A percentile compares a stretch with the other conserved stretches of the same genome.
These are phyloP conservation scores for Acanthosoma haemorrhoidale DNA, from an alignment of 2,888 invertebrate species.

Conservation along the genomic window DNA sequence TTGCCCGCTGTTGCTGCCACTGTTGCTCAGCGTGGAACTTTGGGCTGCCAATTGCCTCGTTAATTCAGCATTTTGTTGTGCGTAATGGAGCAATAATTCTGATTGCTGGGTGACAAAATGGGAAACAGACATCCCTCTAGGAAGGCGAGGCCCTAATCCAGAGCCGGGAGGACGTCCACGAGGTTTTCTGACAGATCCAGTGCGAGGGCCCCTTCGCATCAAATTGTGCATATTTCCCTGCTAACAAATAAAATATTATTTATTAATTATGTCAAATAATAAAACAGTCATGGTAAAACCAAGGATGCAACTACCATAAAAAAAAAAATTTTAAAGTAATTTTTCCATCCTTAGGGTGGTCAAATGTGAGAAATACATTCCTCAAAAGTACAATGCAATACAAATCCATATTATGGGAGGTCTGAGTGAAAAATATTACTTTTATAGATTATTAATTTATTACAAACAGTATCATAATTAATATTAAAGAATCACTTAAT, in stretches of 20 bases:
- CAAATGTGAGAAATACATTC: too few relatives aligned
- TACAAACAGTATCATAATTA: too few relatives aligned
- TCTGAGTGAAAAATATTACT: too few relatives aligned
- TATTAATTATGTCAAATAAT: background rate
- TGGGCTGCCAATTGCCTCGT: conserved; percentile 12
- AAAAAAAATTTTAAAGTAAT: too few relatives aligned
- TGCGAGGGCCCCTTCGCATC: background rate
- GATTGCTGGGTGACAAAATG: conserved; percentile 12
- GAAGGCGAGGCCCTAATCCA: conserved; percentile 27
- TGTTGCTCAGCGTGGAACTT: background rate
- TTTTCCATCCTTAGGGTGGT: too few relatives aligned
- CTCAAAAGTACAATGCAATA: too few relatives aligned
- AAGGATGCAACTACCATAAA: too few relatives aligned
- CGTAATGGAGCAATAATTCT: conserved; percentile 25
- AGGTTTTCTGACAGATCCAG: conserved; percentile 20
- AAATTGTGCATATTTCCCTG: background rate
- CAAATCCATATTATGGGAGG: too few relatives aligned
- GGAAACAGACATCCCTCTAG: conserved; percentile 21
- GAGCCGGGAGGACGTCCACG: conserved; percentile 34
- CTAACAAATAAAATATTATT: background rate
- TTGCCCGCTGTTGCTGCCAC: background rate
- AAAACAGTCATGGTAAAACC: background rate
- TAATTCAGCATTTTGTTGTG: conserved; percentile 21
- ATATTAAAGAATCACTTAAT: too few relatives aligned
- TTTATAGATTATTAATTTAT: too few relatives aligned